These are phyloP conservation scores for Antennarius striatus DNA, from an alignment of 2,113 vertebrate species.

Conservation along the genomic window DNA sequence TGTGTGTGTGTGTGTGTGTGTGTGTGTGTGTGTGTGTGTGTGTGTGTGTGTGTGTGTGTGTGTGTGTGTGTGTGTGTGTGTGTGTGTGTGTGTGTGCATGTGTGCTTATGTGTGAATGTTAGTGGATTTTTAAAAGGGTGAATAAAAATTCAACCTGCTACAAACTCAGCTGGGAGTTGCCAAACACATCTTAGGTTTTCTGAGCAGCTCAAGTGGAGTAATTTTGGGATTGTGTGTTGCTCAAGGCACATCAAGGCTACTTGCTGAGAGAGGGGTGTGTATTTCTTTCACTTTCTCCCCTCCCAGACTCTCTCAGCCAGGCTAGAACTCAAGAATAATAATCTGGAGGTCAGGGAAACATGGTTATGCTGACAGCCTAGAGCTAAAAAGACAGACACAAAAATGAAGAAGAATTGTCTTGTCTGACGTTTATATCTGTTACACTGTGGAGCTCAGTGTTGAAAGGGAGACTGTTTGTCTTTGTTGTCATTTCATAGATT, in stretches of 20 bases:
- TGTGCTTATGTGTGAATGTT: background rate
- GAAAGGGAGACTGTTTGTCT: slow-evolving; percentile 21
- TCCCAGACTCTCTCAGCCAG: slow-evolving; percentile 12
- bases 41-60: background rate
- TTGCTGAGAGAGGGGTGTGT: slow-evolving; percentile 6
- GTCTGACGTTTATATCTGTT: slow-evolving; percentile 12
- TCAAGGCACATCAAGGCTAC: slow-evolving; percentile 33
- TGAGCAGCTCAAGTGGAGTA: slow-evolving; percentile 39
- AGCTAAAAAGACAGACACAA: slow-evolving; percentile 42
- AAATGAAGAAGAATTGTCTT: slow-evolving; percentile 22
- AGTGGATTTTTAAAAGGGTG: slow-evolving; percentile 1
- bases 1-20: background rate
- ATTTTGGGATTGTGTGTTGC: slow-evolving; percentile 28
- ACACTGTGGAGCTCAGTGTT: background rate
- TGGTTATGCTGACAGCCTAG: slow-evolving; percentile 25
- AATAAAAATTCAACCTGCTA: slow-evolving; percentile 32
- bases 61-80: slow-evolving; percentile 9
- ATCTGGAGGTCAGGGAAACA: slow-evolving; percentile 42
- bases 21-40: slow-evolving; percentile 3
- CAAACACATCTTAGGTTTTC: slow-evolving; percentile 26
- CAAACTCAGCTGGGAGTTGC: slow-evolving; percentile 33
- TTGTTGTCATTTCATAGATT: slow-evolving; percentile 21
- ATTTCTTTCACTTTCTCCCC: background rate
- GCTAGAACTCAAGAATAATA: slow-evolving; percentile 44
- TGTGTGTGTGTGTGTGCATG: background rate